Percentiles rank a stretch among this genome's conserved stretches.
These are phyloP conservation scores for Hemithea aestivaria DNA, from an alignment of 2,888 invertebrate species.

Conservation along the genomic window DNA sequence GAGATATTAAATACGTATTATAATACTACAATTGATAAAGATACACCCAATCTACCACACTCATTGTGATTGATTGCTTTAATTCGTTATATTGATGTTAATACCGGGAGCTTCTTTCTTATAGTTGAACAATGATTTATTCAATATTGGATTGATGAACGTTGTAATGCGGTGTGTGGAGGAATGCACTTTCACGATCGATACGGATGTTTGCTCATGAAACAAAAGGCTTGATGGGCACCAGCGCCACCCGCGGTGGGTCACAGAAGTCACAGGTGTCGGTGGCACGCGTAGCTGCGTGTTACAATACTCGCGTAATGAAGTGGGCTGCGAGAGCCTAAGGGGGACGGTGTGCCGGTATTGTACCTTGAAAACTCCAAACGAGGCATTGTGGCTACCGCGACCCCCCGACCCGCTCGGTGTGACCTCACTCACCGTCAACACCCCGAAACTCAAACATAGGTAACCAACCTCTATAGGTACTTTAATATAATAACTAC, in stretches of 20 bases:
- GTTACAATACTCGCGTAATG: slow-evolving; percentile 77
- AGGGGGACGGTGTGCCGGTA: slow-evolving; percentile 72
- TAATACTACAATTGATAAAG: slow-evolving; percentile 58
- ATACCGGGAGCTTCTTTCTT: slow-evolving; percentile 39
- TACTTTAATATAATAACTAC: slow-evolving; percentile 3
- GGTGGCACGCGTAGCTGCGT: slow-evolving; percentile 46
- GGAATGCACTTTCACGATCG: slow-evolving; percentile 18
- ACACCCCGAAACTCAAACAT: slow-evolving; percentile 30
- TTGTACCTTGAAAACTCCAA: slow-evolving; percentile 55
- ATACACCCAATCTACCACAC: slow-evolving; percentile 48
- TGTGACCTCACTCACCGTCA: slow-evolving; percentile 35
- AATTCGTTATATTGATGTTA: slow-evolving; percentile 31
- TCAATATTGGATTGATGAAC: slow-evolving; percentile 13
- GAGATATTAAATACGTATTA: slow-evolving; percentile 47
- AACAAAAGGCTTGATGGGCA: slow-evolving; percentile 49
- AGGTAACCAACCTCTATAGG: too few relatives aligned
- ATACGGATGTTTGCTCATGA: slow-evolving; percentile 33
- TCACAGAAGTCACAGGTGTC: slow-evolving; percentile 49
- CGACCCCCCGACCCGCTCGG: slow-evolving; percentile 59
- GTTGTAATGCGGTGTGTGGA: neutral
- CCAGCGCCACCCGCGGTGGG: slow-evolving; percentile 55
- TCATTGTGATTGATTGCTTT: slow-evolving; percentile 59
- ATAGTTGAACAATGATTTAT: slow-evolving; percentile 9
- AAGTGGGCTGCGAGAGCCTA: slow-evolving; percentile 74
- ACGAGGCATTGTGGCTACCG: slow-evolving; percentile 67